phyloP scores from a whole-genome alignment of 2,888 invertebrate species.

The Megastigmus dorsalis region DNA sequence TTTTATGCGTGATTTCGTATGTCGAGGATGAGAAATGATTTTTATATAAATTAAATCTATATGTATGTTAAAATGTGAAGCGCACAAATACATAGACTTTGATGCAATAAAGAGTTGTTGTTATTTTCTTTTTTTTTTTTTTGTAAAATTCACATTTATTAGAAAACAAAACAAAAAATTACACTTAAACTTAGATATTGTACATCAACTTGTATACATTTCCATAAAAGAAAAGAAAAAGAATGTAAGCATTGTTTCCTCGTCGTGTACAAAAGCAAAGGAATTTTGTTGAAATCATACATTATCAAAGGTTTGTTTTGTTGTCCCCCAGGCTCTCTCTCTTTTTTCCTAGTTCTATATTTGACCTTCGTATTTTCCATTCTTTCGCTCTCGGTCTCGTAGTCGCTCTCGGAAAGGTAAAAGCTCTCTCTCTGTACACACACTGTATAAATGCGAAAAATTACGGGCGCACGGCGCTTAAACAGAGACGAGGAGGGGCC shows the following conservation, averaged over 20 bases:
- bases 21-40: no score
- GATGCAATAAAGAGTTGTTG: no score
- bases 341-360: background rate
- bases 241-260: conserved; percentile 20
- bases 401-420: conserved; percentile 35
- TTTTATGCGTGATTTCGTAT: no score
- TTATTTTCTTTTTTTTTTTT: no score
- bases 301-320: conserved; percentile 39
- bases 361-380: background rate
- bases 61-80: no score
- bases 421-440: conserved; percentile 27
- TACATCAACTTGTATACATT: conserved; percentile 50
- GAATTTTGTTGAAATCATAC: conserved; percentile 15
- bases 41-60: no score
- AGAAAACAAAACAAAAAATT: conserved; percentile 50
- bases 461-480: conserved; percentile 17
- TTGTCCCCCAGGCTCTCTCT: conserved; percentile 26
- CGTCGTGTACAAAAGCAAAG: conserved; percentile 39
- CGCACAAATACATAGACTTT: no score
- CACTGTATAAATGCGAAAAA: conserved; percentile 47
- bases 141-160: conserved; percentile 54
- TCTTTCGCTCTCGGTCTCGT: conserved; percentile 5
- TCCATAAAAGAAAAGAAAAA: conserved; percentile 27
- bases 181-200: conserved; percentile 51
- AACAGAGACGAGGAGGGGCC: conserved; percentile 26